Evolutionary conservation across 2,888 invertebrate species (phyloP), one percentile per base, ranked within the genome.

Genomic region (Ichneumoninae sp.): DNA sequence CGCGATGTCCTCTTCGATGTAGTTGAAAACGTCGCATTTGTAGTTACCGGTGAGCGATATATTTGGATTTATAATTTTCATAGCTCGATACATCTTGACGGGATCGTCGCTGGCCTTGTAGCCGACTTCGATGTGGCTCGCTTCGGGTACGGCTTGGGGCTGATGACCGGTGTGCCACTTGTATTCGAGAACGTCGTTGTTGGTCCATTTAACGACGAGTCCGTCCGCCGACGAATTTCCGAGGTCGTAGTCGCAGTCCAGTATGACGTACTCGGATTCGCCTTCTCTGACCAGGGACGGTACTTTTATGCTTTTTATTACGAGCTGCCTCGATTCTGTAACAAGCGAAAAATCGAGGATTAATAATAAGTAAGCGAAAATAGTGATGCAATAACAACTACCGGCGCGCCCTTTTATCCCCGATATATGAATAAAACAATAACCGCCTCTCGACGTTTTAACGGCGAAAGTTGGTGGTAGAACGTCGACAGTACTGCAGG

Each of bases 21-120:
- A 94, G 62, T 94, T 94, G 80, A 94, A 95, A 75, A 95, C 94
- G 87, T 94, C 94, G 91, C 95, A 95, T 40, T 93, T 94, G 90
- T 95, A 95, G 86, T 94, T 94, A 40, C 95, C 95, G 0, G 94
- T 93, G 65, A 95, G 91, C 60, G 94, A 94, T 52, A 94, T 92
- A 47, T 94, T 93, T 52, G 95, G 94, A 80, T 93, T 94, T 66
- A 94, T 91, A 87, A 96, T 94, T 90, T 94, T 94, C 90, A 96
- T 94, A 33, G 95, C 95, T 84, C 95, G 92, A 87, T 94, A 94
- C 94, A 93, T 94, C 30, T 94, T 94, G 71, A 90, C 88, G 7
- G 92, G 90, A 87, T 94, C 92, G 83, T 93, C 90, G 68, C 94
- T 93, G 8, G 93, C 94, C 81, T 91, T 92, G 89, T 94, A 94